Evolutionary conservation across 2,113 vertebrate species (phyloP), one percentile per base, ranked within the genome.

Genomic region (Corythoichthys intestinalis): DNA sequence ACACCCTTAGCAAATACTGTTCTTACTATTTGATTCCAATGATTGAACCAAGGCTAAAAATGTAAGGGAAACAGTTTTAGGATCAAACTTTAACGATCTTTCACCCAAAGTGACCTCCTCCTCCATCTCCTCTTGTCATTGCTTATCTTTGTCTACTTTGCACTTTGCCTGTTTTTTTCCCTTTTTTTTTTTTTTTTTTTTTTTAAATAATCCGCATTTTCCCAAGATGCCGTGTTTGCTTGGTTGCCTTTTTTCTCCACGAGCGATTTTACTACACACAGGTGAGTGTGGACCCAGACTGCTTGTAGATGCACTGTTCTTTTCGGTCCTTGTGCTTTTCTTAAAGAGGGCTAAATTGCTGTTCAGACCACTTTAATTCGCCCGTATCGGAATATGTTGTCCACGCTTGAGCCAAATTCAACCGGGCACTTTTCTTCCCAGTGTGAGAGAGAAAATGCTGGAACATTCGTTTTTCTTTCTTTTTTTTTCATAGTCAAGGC

Each of bases 391-490:
- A 79, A 70, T 70, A 65, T 13, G 75, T 72, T 46, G 14, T 71
- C 65, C 71, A 62, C 59, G 65, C 66, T 62, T 66, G 63, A 66
- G 67, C 57, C 46, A 72, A 70, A 81, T 72, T 79, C 64, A 47
- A 66, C 65, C 12, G 59, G 62, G 72, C 71, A 76, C 62, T 66
- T 79, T 70, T n/a, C 68, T 70, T 62, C 20, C 6, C 60, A 41
- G 65, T 69, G 67, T 78, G 77, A 66, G 71, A 52, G 38, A 81
- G 74, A 74, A 77, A 71, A 63, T 70, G 69, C 69, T 69, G 69
- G 67, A 67, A 73, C 54, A 57, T 78, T 75, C 54, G 49, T 28
- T 20, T 66, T 73, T 76, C 70, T 66, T 73, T 76, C 70, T 76
- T 78, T 57, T 47, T 71, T 72, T 69, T 76, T 76, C 39, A 54